Evolutionary conservation across 2,113 vertebrate genomes (phyloP), one percentile per base, ranked within the genome.

Genomic region (Bos indicus): DNA sequence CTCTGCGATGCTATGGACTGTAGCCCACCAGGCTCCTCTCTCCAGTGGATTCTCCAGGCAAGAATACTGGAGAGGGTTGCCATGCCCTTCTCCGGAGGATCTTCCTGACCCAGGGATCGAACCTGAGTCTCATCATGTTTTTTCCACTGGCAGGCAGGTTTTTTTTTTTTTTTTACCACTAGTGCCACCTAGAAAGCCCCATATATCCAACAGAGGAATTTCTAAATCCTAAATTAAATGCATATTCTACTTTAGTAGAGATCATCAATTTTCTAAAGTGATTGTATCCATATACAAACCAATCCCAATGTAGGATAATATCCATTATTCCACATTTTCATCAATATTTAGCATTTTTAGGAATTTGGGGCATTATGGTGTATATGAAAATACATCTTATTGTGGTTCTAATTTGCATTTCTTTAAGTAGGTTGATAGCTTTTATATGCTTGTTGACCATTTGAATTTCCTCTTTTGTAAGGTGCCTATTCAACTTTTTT

Each of bases 11-110:
- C n/a, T 71, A 40, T 12, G 67, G 19, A 23, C n/a, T 11, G 2
- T 12, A 36, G 67, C n/a, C n/a, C 0, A 0, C n/a, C 67, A 71
- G n/a, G 19, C 10, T 71, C 19, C n/a, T 36, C 5, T 71, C n/a
- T 36, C 67, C n/a, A 40, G 0, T 40, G n/a, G n/a, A 40, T 71
- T 36, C n/a, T 71, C 67, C n/a, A 71, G n/a, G 19, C 67, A 23
- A 71, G 67, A 71, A 71, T 23, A 71, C 64, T 71, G 64, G 64
- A 71, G n/a, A 36, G 19, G 64, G n/a, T 71, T 71, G 64, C 19
- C 64, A 71, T 12, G 64, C 64, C 19, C n/a, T 36, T 71, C 64
- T 12, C 64, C 4, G 1, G 19, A 12, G 9, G 19, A 23, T 71
- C 64, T 71, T 71, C 64, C 17, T 21, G 9, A 71, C 64, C 19